These are phyloP conservation scores for Caenorhabditis afra DNA, from an alignment of 2,888 invertebrate genomes.

Conservation along the genomic window DNA sequence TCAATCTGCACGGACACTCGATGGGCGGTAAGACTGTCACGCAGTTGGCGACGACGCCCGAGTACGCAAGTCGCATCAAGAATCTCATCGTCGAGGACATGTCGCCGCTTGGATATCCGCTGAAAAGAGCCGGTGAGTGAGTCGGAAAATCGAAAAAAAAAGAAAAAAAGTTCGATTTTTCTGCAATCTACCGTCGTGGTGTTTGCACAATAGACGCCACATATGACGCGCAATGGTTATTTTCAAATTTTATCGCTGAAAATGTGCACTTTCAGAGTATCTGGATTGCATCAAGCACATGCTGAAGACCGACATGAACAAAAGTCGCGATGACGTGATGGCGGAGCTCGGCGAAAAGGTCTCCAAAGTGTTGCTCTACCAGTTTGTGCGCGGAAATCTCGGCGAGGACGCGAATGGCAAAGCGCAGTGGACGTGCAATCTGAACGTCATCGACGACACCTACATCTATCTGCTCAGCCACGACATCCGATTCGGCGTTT, in stretches of 20 bases:
- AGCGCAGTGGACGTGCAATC: slow-evolving; percentile 40
- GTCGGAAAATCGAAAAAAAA: too few species aligned
- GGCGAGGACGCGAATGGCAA: slow-evolving; percentile 46
- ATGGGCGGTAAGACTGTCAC: slow-evolving; percentile 51
- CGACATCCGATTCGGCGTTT: slow-evolving; percentile 49
- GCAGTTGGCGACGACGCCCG: slow-evolving; percentile 49
- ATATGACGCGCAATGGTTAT: too few species aligned
- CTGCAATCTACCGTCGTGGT: too few species aligned
- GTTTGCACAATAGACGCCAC: too few species aligned
- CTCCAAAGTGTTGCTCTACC: slow-evolving; percentile 48
- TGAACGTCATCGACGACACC: slow-evolving; percentile 50
- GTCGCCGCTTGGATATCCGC: slow-evolving; percentile 46
- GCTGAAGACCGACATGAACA: slow-evolving; percentile 50
- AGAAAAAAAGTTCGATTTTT: too few species aligned
- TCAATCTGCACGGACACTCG: slow-evolving; percentile 43
- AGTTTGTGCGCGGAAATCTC: slow-evolving; percentile 45
- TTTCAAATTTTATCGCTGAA: too few species aligned
- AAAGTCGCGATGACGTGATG: slow-evolving; percentile 40
- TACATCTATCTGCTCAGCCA: slow-evolving; percentile 46
- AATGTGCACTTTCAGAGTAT: too few species aligned
- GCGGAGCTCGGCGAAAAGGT: slow-evolving; percentile 47
- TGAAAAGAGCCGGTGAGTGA: slow-evolving; percentile 48
- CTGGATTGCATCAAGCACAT: slow-evolving; percentile 51
- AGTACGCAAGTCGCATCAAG: slow-evolving; percentile 35
- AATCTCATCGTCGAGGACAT: slow-evolving; percentile 49